A percentile compares a stretch with the other conserved stretches of the same genome.
Conservation (phyloP, 2,797 vertebrate species). For the Gymnocypris eckloni region DNA sequence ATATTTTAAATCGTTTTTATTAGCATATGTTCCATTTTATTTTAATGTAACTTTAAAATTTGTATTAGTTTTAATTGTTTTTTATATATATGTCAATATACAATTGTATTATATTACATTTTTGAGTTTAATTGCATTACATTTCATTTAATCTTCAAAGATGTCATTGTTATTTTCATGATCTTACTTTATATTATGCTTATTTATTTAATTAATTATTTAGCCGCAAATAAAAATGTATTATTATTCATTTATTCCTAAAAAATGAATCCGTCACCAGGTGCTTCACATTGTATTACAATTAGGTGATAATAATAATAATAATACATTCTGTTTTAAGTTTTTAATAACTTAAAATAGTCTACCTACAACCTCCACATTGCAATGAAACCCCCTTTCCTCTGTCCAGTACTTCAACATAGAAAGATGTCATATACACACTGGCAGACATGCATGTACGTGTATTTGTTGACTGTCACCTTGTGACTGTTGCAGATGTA, state of each 20-base stretch:
- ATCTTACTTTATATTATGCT: not conserved
- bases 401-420: not conserved
- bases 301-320: not conserved
- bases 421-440: not conserved
- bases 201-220: not conserved
- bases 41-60: no score
- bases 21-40: no score
- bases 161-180: not conserved
- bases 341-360: not conserved
- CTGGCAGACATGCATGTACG: not conserved
- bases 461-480: slow-evolving; percentile 15
- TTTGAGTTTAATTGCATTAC: not conserved
- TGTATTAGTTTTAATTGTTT: no score
- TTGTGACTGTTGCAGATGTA: slow-evolving; percentile 1
- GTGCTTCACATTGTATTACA: not conserved
- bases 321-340: not conserved
- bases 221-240: not conserved
- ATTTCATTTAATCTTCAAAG: not conserved
- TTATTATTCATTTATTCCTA: not conserved
- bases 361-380: not conserved
- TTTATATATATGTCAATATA: no score
- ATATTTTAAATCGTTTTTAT: not conserved
- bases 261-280: not conserved
- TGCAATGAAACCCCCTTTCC: not conserved
- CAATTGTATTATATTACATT: not conserved